These are phyloP conservation scores for Uropsilus gracilis DNA, from an alignment of 2,113 vertebrate genomes.

Conservation along the genomic window DNA sequence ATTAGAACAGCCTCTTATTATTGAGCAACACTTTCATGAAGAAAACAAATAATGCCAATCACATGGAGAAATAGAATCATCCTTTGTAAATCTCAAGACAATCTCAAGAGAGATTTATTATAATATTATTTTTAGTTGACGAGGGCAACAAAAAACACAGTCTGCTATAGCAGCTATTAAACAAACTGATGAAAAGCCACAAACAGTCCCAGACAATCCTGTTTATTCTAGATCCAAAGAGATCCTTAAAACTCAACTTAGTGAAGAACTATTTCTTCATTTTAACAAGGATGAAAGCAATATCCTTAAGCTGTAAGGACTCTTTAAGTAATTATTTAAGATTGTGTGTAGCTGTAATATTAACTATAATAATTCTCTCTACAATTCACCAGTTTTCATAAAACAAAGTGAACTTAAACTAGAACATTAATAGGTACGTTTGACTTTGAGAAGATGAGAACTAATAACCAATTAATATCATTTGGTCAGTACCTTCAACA, in stretches of 20 bases:
- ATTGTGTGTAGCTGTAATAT: background rate
- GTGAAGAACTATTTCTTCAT: background rate
- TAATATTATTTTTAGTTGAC: slow-evolving; percentile 69
- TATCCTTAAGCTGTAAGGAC: background rate
- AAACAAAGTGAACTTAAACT: background rate
- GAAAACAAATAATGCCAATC: slow-evolving; percentile 67
- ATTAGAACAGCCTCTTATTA: slow-evolving; percentile 66
- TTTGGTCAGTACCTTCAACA: background rate
- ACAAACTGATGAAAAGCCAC: slow-evolving; percentile 41
- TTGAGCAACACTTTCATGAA: slow-evolving; percentile 62
- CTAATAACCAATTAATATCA: background rate
- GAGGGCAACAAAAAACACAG: background rate
- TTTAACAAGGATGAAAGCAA: background rate
- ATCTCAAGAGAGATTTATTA: slow-evolving; percentile 65
- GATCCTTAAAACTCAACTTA: slow-evolving; percentile 25
- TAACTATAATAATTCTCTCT: slow-evolving; percentile 34
- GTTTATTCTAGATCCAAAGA: slow-evolving; percentile 49
- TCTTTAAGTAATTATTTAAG: slow-evolving; percentile 59
- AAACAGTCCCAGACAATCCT: background rate
- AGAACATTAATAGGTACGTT: background rate
- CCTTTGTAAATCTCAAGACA: slow-evolving; percentile 70
- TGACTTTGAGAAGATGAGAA: background rate
- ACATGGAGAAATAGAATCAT: slow-evolving; percentile 53
- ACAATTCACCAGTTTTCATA: slow-evolving; percentile 12
- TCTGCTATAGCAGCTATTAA: slow-evolving; percentile 38